Conservation (phyloP, 1,140 invertebrate species). For the Dolichoris vasculosae region DNA sequence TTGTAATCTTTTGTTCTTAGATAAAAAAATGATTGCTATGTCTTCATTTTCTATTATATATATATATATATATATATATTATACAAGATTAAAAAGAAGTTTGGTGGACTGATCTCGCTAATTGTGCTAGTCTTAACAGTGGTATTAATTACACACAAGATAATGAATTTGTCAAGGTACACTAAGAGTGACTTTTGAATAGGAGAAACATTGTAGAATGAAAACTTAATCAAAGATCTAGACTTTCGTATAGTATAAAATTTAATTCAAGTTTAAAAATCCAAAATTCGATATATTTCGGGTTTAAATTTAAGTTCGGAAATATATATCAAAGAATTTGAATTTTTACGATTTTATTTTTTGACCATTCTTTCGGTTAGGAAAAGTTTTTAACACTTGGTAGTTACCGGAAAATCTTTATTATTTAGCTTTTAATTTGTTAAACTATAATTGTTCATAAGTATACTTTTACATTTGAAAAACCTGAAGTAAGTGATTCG, state of each 20-base stretch:
- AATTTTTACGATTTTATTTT: constrained; percentile 6
- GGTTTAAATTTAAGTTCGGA: neutral
- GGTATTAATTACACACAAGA: neutral
- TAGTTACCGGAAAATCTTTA: neutral
- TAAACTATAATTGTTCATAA: no score
- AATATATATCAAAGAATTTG: neutral
- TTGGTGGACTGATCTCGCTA: neutral
- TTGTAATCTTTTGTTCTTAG: neutral
- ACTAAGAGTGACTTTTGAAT: neutral
- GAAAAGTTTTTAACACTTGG: neutral
- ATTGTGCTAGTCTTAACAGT: neutral
- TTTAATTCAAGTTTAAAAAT: neutral
- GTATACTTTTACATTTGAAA: neutral
- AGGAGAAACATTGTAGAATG: neutral
- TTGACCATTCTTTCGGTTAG: neutral
- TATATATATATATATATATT: neutral
- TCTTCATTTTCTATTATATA: neutral
- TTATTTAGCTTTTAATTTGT: neutral
- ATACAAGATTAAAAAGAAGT: constrained; percentile 18
- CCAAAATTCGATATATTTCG: neutral
- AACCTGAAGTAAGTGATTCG: neutral
- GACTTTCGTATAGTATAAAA: neutral
- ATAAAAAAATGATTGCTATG: neutral
- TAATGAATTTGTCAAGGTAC: neutral
- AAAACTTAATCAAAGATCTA: neutral